phyloP scores from a whole-genome alignment of 2,888 invertebrate genomes.

The Cataglyphis cursor region DNA sequence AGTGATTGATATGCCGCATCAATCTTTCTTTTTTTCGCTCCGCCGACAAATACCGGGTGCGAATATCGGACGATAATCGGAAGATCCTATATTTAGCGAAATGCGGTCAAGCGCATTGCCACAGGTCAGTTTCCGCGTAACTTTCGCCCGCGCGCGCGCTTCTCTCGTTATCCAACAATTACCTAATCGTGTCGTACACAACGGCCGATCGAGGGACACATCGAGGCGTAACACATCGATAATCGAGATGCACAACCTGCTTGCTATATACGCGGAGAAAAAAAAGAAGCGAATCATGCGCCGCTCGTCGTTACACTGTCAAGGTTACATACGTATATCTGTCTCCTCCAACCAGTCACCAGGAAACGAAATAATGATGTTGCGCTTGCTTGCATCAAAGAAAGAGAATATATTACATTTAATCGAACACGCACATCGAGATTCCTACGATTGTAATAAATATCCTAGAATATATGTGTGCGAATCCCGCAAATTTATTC shows the following conservation, averaged over 20 bases:
- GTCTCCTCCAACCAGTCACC: neutral
- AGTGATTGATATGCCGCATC: neutral
- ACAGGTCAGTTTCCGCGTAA: conserved; percentile 76
- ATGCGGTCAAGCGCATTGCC: conserved; percentile 76
- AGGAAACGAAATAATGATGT: conserved; percentile 37
- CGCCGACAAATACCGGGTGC: neutral
- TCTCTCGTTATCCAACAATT: conserved; percentile 78
- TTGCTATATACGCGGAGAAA: conserved; percentile 25
- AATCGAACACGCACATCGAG: conserved; percentile 9
- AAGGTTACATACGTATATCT: conserved; percentile 20
- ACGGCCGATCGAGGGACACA: conserved; percentile 19
- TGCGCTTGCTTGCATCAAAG: conserved; percentile 10
- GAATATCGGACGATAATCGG: neutral
- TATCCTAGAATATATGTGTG: neutral
- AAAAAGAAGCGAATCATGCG: conserved; percentile 35
- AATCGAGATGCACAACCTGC: conserved; percentile 37
- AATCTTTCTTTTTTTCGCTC: neutral
- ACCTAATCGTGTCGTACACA: conserved; percentile 66
- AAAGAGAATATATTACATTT: conserved; percentile 21
- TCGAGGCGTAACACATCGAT: conserved; percentile 39
- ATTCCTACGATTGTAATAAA: conserved; percentile 6
- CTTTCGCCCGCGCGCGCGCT: conserved; percentile 73
- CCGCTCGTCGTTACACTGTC: conserved; percentile 29
- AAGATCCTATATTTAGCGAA: conserved; percentile 49
- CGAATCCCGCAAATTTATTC: neutral